Evolutionary conservation across 2,113 vertebrate genomes (phyloP).

Genomic region (Xenus cinereus): DNA sequence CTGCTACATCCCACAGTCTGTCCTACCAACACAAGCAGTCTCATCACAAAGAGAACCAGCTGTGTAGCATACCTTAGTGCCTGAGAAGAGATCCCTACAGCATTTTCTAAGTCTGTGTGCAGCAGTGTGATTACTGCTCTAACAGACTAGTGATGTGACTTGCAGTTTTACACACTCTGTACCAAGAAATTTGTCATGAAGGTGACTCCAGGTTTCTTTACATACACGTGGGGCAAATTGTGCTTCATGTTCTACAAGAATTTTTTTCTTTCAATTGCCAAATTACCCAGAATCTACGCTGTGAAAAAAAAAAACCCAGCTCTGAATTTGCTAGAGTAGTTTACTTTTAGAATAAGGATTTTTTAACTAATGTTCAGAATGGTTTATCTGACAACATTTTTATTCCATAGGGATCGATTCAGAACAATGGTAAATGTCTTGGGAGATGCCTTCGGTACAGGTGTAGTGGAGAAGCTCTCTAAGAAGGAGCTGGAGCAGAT

Average conservation of each 20-base stretch:
- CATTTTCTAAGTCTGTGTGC: neutral
- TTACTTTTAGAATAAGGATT: neutral
- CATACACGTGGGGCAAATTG: neutral
- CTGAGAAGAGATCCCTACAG: neutral
- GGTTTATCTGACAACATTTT: neutral
- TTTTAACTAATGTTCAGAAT: neutral
- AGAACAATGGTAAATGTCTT: constrained; percentile 97
- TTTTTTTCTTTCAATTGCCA: neutral
- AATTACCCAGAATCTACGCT: neutral
- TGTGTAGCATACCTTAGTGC: neutral
- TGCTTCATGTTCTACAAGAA: neutral
- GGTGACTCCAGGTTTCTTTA: neutral
- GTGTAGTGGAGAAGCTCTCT: constrained; percentile 93
- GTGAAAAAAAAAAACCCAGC: neutral
- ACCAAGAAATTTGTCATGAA: neutral
- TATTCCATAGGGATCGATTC: constrained; percentile 88
- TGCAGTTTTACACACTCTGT: neutral
- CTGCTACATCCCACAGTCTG: neutral
- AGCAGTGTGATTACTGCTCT: neutral
- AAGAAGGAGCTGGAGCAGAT: constrained; percentile 89
- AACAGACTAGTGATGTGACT: neutral
- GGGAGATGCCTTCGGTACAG: constrained; percentile 92
- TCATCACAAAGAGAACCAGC: neutral
- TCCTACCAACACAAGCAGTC: neutral
- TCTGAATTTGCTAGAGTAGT: neutral